These are phyloP conservation scores for Pithys albifrons DNA, from an alignment of 2,113 vertebrate species.

Conservation along the genomic window DNA sequence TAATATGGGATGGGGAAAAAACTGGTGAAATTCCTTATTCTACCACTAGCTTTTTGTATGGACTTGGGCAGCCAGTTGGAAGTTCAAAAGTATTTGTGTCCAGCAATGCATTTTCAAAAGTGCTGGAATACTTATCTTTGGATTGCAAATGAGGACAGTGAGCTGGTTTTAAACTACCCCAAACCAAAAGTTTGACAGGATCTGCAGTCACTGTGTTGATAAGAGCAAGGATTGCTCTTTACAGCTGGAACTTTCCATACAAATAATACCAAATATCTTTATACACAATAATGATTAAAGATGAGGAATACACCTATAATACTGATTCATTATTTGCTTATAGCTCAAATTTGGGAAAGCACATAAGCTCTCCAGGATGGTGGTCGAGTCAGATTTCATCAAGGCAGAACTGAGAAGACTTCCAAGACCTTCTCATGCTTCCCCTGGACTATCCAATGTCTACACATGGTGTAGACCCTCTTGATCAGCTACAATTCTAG, in stretches of 20 bases:
- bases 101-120: neutral
- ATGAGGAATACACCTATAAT: neutral
- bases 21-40: neutral
- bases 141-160: neutral
- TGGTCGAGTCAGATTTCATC: neutral
- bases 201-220: neutral
- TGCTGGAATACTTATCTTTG: neutral
- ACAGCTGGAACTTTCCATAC: conserved; percentile 15
- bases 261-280: neutral
- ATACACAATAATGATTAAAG: neutral
- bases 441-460: neutral
- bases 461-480: neutral
- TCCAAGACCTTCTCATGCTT: neutral
- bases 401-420: neutral
- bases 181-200: neutral
- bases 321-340: neutral
- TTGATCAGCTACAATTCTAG: neutral
- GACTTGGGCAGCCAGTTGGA: neutral
- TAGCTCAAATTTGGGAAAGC: neutral
- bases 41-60: neutral
- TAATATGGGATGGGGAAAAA: neutral
- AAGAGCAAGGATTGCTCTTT: neutral
- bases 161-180: neutral
- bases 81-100: neutral
- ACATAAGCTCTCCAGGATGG: neutral